Evolutionary conservation across 1,140 invertebrate species (phyloP).

Genomic region (Hesperophylax magnus): DNA sequence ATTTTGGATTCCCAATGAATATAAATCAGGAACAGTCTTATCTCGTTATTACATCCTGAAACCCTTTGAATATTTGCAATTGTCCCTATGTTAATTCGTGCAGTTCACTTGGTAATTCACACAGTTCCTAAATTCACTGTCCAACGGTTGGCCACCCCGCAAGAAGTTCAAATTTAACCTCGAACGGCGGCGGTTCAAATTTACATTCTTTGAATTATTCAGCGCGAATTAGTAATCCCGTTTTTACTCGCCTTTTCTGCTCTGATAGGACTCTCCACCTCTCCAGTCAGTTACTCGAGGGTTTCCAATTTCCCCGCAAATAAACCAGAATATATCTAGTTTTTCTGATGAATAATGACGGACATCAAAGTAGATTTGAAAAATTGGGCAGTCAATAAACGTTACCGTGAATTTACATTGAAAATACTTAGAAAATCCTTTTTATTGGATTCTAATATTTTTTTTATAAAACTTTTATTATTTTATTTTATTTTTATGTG

Average conservation of each 20-base stretch:
- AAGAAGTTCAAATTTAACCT: constrained; percentile 43
- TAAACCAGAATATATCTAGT: constrained; percentile 28
- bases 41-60: no score
- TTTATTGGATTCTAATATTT: not conserved
- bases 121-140: not conserved
- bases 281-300: constrained; percentile 2
- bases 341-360: constrained; percentile 21
- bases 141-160: constrained; percentile 41
- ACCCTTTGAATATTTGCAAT: no score
- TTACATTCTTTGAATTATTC: constrained; percentile 59
- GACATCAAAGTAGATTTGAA: constrained; percentile 27
- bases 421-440: not conserved
- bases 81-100: no score
- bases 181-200: constrained; percentile 51
- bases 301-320: constrained; percentile 31
- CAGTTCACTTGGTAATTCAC: not conserved
- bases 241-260: constrained; percentile 51
- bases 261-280: not conserved
- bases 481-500: not conserved
- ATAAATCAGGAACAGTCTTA: no score
- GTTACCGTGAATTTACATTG: not conserved
- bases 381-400: constrained; percentile 10
- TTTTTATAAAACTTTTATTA: not conserved
- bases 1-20: no score
- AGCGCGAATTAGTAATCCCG: constrained; percentile 57